Conservation (phyloP, 2,113 vertebrate genomes). For the Gnathonemus longibarbis region DNA sequence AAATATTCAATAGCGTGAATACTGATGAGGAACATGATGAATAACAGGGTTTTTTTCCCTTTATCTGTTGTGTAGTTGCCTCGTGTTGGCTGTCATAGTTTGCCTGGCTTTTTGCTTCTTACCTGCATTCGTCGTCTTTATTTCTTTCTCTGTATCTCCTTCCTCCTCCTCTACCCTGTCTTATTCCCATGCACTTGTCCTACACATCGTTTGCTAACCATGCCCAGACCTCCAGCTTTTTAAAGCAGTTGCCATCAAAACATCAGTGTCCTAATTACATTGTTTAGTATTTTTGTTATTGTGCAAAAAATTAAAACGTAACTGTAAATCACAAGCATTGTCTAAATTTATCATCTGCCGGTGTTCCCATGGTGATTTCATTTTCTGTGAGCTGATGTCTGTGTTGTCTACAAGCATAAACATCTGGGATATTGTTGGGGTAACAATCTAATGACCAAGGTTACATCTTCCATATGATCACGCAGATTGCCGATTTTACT, state of each 20-base stretch:
- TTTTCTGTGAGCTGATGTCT: not conserved
- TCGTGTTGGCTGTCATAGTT: constrained; percentile 41
- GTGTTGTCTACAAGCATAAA: not conserved
- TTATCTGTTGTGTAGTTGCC: constrained; percentile 48
- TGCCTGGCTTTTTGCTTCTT: not conserved
- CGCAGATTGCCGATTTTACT: not conserved
- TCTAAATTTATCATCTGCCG: not conserved
- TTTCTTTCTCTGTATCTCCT: not conserved
- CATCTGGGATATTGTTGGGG: not conserved
- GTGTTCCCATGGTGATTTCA: constrained; percentile 1
- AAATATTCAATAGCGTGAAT: not conserved
- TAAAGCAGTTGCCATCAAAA: constrained; percentile 28
- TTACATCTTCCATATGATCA: not conserved
- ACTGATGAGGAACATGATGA: constrained; percentile 22
- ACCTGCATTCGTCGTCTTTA: not conserved
- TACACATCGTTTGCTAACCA: constrained; percentile 42
- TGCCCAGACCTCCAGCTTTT: constrained; percentile 42
- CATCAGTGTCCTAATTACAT: constrained; percentile 46
- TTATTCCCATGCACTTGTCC: constrained; percentile 16
- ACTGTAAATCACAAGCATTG: constrained; percentile 38
- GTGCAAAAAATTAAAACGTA: constrained; percentile 50
- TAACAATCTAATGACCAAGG: not conserved
- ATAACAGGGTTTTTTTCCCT: constrained; percentile 22
- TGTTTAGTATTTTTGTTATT: constrained; percentile 44
- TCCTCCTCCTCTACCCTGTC: not conserved